Base-by-base conservation (phyloP, 2,888 invertebrate genomes). In the Tanypteryx hageni region DNA sequence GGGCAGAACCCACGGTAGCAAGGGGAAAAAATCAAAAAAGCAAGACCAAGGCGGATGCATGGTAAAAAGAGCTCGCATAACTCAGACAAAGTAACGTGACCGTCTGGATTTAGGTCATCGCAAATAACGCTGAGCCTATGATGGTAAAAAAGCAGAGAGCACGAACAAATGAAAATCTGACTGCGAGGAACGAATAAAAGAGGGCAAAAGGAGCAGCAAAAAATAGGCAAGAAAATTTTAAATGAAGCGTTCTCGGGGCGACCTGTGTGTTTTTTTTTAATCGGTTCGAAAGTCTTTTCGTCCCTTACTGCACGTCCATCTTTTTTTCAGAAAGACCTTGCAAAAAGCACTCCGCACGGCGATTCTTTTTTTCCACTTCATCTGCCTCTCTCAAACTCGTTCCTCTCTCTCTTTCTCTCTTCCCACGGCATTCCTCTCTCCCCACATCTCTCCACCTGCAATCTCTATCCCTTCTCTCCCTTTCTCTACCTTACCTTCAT, bases 41-140 rank as follows among this genome's bases (percentile, higher is more conserved):
- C 11, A 57, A 83, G 56, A n/a, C 9, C 14, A 44, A 44, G 82
- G 31, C 44, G 31, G 31, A 16, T 9, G 82, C 57, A 9, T 83
- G 83, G 83, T 57, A 83, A 83, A 83, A 83, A 83, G 83, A 56
- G 83, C 56, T 83, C 57, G 11, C 83, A 83, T 57, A 83, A 56
- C 56, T 56, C 83, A 56, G 83, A 83, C 83, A 83, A 83, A 83
- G 83, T 83, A 83, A 83, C 83, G 83, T 83, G 83, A 83, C 83
- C 83, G 83, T 83, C 56, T 83, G 83, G 83, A 83, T 83, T 83
- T 83, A 83, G 83, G 83, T 83, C 83, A 83, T 57, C 83, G 83
- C 44, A 57, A 83, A 83, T 83, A 83, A 83, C 56, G 56, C 83
- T 83, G 83, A 83, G 83, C 83, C 57, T 83, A 83, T 83, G 83